phyloP scores from a whole-genome alignment of 2,113 vertebrate species.

The Excalfactoria chinensis region DNA sequence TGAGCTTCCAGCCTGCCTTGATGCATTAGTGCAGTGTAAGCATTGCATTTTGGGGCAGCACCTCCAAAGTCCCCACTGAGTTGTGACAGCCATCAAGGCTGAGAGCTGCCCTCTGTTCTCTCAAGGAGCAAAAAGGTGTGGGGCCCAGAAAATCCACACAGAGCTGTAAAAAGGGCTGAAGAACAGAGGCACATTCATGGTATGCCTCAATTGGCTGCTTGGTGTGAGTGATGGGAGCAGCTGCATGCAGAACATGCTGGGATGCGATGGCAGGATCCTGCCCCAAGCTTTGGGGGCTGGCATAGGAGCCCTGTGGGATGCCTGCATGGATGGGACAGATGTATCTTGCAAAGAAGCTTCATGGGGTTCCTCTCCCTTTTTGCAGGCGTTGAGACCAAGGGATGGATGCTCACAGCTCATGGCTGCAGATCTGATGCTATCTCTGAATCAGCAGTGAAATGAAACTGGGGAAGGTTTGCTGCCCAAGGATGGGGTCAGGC shows the following conservation, averaged over 20 bases:
- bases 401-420: neutral
- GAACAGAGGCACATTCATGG: slow-evolving; percentile 67
- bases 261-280: neutral
- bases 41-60: neutral
- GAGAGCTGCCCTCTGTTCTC: slow-evolving; percentile 62
- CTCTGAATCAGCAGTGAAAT: neutral
- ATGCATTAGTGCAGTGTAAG: fast-evolving
- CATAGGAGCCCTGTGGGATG: neutral
- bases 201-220: neutral
- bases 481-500: neutral
- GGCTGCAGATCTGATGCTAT: neutral
- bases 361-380: neutral
- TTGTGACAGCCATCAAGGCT: neutral
- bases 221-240: neutral
- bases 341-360: neutral
- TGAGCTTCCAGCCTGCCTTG: neutral
- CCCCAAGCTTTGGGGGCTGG: neutral
- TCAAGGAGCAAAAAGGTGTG: neutral
- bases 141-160: slow-evolving; percentile 37
- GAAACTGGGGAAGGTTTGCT: neutral
- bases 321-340: neutral
- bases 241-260: neutral
- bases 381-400: neutral
- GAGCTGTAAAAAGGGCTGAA: slow-evolving; percentile 57
- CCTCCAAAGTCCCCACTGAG: neutral